A percentile compares a stretch with the other conserved stretches of the same genome.
Conservation (phyloP, 2,797 vertebrate genomes). For the Cygnus olor region DNA sequence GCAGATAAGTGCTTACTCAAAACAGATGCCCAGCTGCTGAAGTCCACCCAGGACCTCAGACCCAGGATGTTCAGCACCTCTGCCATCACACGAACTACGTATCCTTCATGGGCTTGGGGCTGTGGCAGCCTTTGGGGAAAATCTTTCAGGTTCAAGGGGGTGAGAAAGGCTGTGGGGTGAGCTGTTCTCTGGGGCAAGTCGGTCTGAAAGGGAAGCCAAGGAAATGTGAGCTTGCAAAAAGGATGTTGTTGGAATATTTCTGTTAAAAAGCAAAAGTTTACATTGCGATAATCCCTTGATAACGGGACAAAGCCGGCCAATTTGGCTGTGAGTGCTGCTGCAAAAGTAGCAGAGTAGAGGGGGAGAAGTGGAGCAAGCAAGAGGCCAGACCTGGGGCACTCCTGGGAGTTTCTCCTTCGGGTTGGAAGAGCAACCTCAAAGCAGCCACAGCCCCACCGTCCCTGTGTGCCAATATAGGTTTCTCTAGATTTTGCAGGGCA, state of each 20-base stretch:
- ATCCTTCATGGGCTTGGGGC: background rate
- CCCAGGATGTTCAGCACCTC: background rate
- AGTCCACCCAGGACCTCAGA: background rate
- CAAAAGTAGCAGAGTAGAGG: background rate
- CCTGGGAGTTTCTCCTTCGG: background rate
- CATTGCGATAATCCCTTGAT: background rate
- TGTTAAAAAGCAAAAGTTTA: background rate
- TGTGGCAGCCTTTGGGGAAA: background rate
- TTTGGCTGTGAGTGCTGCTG: background rate
- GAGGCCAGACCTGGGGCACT: background rate
- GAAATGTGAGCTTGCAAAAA: background rate
- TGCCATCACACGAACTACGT: background rate
- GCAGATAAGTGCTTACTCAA: background rate
- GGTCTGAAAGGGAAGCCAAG: background rate
- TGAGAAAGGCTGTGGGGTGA: background rate
- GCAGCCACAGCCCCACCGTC: rapidly evolving
- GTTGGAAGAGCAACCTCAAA: background rate
- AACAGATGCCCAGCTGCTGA: background rate
- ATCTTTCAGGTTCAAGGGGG: background rate
- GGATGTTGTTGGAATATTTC: background rate
- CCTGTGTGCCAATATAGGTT: background rate
- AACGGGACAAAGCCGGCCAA: background rate
- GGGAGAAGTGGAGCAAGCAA: background rate
- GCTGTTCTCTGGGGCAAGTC: rapidly evolving
- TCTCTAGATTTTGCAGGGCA: background rate